Evolutionary conservation across 2,113 vertebrate species (phyloP).

Genomic region (Charadrius vociferus): DNA sequence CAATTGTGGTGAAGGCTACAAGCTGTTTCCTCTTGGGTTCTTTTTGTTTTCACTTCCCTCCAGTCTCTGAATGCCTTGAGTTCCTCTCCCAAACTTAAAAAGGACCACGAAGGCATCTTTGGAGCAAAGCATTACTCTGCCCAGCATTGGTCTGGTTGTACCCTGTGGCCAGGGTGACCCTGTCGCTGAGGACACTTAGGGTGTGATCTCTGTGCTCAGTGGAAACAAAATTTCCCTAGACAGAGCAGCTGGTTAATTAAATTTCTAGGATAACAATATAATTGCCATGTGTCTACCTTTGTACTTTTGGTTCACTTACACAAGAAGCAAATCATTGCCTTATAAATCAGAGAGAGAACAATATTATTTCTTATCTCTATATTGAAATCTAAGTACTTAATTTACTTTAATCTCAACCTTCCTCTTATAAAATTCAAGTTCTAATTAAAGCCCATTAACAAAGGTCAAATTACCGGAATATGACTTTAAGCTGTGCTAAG

Average conservation of each 20-base stretch:
- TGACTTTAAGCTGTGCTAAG: background rate
- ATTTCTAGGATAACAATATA: background rate
- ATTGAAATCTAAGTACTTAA: background rate
- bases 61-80: background rate
- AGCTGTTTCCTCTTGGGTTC: background rate
- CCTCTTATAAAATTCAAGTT: background rate
- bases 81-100: background rate
- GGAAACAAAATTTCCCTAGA: background rate
- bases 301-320: background rate
- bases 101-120: background rate
- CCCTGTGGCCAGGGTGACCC: background rate
- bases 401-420: background rate
- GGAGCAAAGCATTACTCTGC: background rate
- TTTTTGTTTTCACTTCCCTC: background rate
- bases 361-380: background rate
- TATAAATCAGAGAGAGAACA: background rate
- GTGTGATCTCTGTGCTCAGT: background rate
- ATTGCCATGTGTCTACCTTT: background rate
- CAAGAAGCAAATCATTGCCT: background rate
- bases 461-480: background rate
- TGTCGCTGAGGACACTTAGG: background rate
- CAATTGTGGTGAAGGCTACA: background rate
- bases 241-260: background rate
- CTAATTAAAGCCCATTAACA: conserved; percentile 26
- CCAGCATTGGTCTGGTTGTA: background rate